Base-by-base conservation (phyloP, 1,140 invertebrate species). In the Musca domestica region DNA sequence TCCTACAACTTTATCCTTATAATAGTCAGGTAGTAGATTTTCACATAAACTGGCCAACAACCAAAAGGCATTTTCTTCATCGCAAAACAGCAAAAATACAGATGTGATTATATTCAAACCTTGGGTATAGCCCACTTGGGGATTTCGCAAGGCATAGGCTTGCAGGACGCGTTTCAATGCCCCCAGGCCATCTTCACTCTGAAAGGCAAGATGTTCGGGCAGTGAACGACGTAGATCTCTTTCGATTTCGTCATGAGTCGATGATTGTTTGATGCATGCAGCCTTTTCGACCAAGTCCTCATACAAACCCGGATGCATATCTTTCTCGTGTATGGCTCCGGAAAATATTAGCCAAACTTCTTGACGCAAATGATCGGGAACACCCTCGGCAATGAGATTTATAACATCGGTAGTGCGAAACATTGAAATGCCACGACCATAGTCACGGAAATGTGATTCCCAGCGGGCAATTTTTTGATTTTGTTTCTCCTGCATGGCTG, bases 101-200 rank as follows among this genome's bases (percentile, higher is more conserved):
- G 95, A 96, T 14, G 95, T 92, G 1, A 99, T 95, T 73, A 99
- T 99, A 81, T 99, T 99, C 97, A 99, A 99, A 5, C 96, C 96
- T 84, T 98, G 95, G 76, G 95, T 98, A 81, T 98, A 98, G 46
- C 95, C 97, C 68, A 99, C 99, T 74, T 93, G 93, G 14, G 97
- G 97, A 86, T 99, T 99, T 72, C 95, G 89, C 74, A 91, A 88
- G 23, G 98, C 96, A 85, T 99, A 99, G 1, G 96, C 95, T 73
- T 94, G 96, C 15, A 99, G 84, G 1, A 99, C 94, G 66, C 97
- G 86, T 49, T 97, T 86, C 15, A 99, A 83, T 5, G 96, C 95
- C 71, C 90, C 91, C 64, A 99, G 98, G 78, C 89, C 89, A 52
- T 90, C 84, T 52, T 92, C 88, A 67, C 89, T 91, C 81, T 99